Base-by-base conservation (phyloP, 2,113 vertebrate species). In the Apus apus region DNA sequence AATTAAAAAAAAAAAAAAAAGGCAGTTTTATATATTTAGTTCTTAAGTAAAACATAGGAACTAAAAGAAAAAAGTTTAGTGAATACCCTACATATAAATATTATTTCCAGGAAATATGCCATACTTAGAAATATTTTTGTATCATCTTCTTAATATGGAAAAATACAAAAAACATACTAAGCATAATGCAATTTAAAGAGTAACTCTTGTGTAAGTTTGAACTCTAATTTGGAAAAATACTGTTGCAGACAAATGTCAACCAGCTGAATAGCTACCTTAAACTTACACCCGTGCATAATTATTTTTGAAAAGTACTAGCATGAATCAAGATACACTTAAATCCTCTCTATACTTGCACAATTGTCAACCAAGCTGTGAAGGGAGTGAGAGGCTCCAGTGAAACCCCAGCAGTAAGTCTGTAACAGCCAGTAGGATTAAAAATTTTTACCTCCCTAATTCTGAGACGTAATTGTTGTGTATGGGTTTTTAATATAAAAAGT, bases 341-440 rank as follows among this genome's bases (percentile, higher is more conserved):
- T 81, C 13, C 32, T 71, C 15, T 8, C 17, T 58, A 23, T 3
- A 17, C 8, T 77, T 80, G 56, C 25, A 21, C 21, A 34, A 0
- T 53, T 78, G 57, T 84, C 36, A 48, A 11, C 18, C 34, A 38
- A 67, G 56, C 21, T 54, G 13, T 2, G 4, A 61, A 51, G 19
- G 40, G 8, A 73, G 15, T 65, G 43, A 72, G 21, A 73, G 11
- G 57, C 32, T 86, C 12, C 29, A 77, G 65, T 29, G 80, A 88
- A 90, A 72, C 15, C 11, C 17, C 51, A 88, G 25, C 36, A 74
- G 1, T 54, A 74, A 86, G 34, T 66, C 64, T 12, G 1, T 51
- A 66, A 60, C 51, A 88, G 20, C 25, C 85, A 32, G 10, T 76
- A 78, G 64, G 67, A 62, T 92, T 82, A 36, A 57, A 86, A 88